A percentile compares a stretch with the other conserved stretches of the same genome.
phyloP scores from a whole-genome alignment of 2,888 invertebrate genomes.

The Drosophila antonietae region DNA sequence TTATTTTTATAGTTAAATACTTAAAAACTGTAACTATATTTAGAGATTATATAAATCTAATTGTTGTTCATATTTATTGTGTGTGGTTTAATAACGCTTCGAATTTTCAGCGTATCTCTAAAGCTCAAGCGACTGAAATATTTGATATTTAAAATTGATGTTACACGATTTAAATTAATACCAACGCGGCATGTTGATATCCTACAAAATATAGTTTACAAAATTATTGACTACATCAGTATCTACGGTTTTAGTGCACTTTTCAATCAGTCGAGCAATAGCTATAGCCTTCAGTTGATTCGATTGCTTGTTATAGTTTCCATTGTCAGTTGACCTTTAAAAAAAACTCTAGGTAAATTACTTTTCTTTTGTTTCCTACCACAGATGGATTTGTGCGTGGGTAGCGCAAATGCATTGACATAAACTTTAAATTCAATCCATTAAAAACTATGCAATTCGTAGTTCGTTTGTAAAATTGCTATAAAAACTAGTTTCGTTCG shows the following conservation, averaged over 20 bases:
- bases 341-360: constrained; percentile 65
- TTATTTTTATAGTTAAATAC: constrained; percentile 81
- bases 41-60: constrained; percentile 79
- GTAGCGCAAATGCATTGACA: constrained; percentile 47
- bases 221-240: constrained; percentile 57
- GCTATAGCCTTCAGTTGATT: constrained; percentile 61
- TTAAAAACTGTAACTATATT: constrained; percentile 79
- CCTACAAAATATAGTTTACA: constrained; percentile 67
- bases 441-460: constrained; percentile 76
- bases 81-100: constrained; percentile 43
- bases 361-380: constrained; percentile 52
- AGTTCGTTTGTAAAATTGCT: constrained; percentile 75
- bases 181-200: constrained; percentile 42
- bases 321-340: constrained; percentile 69
- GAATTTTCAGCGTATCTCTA: constrained; percentile 65
- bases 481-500: constrained; percentile 82
- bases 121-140: constrained; percentile 84
- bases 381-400: constrained; percentile 54
- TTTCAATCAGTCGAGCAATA: constrained; percentile 85
- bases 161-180: constrained; percentile 36
- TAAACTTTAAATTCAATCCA: constrained; percentile 69
- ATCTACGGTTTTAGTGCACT: constrained; percentile 39
- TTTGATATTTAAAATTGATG: constrained; percentile 32
- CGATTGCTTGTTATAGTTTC: constrained; percentile 59
- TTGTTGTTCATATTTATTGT: constrained; percentile 76